These are phyloP conservation scores for Drosophila sordidapex DNA, from an alignment of 2,888 invertebrate species.

Conservation along the genomic window DNA sequence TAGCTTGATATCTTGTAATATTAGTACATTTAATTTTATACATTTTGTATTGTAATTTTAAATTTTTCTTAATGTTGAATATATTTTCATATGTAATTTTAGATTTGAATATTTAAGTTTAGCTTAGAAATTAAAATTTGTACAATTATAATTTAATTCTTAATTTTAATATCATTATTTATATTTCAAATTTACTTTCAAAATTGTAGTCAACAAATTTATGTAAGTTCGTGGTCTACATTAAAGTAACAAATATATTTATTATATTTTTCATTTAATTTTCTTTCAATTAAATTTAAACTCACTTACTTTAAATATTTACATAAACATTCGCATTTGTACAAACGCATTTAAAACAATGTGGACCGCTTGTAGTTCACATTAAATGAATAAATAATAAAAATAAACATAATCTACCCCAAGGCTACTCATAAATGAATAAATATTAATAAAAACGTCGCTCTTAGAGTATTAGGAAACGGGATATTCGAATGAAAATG, in stretches of 20 bases:
- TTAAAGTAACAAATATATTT: neutral
- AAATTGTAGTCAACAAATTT: too few species aligned
- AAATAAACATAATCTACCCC: neutral
- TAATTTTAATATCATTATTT: neutral
- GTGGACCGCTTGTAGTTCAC: neutral
- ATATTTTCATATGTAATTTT: neutral
- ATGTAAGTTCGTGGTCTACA: too few species aligned
- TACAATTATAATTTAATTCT: rapidly evolving
- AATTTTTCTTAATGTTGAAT: neutral
- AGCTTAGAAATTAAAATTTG: neutral
- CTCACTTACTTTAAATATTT: neutral
- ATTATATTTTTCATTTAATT: neutral
- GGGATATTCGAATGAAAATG: neutral
- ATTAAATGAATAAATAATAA: neutral
- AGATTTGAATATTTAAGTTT: neutral
- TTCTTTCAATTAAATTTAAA: neutral
- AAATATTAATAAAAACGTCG: neutral
- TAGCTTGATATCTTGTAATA: too few species aligned
- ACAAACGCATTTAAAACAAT: neutral
- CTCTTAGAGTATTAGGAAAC: slow-evolving; percentile 1
- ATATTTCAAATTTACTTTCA: neutral
- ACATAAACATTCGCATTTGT: rapidly evolving
- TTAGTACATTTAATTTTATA: neutral
- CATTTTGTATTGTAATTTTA: neutral
- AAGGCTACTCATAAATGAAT: neutral